Base-by-base conservation (phyloP, 2,888 invertebrate genomes). In the Apeira syringaria region DNA sequence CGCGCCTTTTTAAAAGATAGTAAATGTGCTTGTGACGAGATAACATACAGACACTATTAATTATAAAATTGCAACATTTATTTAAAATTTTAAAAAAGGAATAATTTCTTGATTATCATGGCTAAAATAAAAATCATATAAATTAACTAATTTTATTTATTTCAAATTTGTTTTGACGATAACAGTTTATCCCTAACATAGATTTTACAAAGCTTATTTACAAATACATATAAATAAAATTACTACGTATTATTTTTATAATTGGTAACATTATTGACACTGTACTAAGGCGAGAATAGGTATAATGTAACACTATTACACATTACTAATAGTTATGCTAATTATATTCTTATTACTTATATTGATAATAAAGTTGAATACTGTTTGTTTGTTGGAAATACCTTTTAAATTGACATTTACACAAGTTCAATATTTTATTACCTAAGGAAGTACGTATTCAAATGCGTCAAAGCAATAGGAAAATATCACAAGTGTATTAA, bases 161-260 rank as follows among this genome's bases (percentile, higher is more conserved):
- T 61, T 53, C 58, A 56, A 59, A 59, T 60, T 57, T 50, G 41
- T 57, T 54, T 51, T 51, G 59, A 62, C 61, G 58, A 65, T 54
- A 59, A 66, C 51, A 39, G 54, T 47, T 41, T 41, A 37, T 50
- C 28, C 46, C 56, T 56, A 71, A 69, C 65, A 68, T 64, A 69
- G 55, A 68, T 63, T 74, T 39, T 45, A 75, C 64, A 73, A 77
- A 77, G 77, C 77, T 7, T 68, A 69, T 72, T 61, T 68, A 71
- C 72, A 76, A 47, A 54, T 38, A 43, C 13, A 44, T 33, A 35
- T 17, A 20, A 7, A 20, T 20, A 20, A 20, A n/a, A n/a, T n/a
- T n/a, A n/a, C n/a, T n/a, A n/a, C n/a, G n/a, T n/a, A n/a, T n/a
- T n/a, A n/a, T n/a, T n/a, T n/a, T n/a, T n/a, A n/a, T 20, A 29